Evolutionary conservation across 2,113 vertebrate genomes (phyloP).

Genomic region (Megalops atlanticus): DNA sequence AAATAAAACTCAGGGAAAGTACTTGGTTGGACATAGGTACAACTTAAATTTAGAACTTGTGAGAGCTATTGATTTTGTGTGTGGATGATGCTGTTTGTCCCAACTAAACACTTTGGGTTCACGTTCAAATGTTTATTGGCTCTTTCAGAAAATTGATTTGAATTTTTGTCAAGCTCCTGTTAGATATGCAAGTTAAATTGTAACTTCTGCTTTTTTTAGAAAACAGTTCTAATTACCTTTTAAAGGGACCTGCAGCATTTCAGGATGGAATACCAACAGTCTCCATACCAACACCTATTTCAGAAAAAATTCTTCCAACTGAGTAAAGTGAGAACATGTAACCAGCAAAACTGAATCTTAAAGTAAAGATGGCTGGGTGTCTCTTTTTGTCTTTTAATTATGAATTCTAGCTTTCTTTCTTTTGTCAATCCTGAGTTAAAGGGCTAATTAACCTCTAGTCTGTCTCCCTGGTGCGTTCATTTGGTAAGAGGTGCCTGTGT

Average conservation of each 20-base stretch:
- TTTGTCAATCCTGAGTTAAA: conserved; percentile 19
- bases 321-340: not conserved
- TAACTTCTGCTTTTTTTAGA: not conserved
- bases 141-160: not conserved
- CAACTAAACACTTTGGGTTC: not conserved
- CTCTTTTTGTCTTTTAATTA: conserved; percentile 22
- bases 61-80: not conserved
- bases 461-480: conserved; percentile 75
- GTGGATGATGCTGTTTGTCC: not conserved
- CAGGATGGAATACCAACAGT: not conserved
- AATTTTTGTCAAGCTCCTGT: not conserved
- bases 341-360: not conserved
- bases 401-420: conserved; percentile 16
- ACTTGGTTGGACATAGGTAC: not conserved
- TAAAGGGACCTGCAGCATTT: too few relatives aligned
- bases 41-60: not conserved
- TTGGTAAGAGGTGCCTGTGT: conserved; percentile 74
- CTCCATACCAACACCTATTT: not conserved
- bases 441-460: conserved; percentile 44
- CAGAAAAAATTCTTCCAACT: not conserved
- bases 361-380: conserved; percentile 2
- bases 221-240: not conserved
- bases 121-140: not conserved
- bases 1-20: too few relatives aligned
- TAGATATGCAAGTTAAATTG: not conserved